Percentiles rank a stretch among this genome's conserved stretches.
These are phyloP conservation scores for Aspidoscelis tigris DNA, from an alignment of 2,113 vertebrate species.

Conservation along the genomic window DNA sequence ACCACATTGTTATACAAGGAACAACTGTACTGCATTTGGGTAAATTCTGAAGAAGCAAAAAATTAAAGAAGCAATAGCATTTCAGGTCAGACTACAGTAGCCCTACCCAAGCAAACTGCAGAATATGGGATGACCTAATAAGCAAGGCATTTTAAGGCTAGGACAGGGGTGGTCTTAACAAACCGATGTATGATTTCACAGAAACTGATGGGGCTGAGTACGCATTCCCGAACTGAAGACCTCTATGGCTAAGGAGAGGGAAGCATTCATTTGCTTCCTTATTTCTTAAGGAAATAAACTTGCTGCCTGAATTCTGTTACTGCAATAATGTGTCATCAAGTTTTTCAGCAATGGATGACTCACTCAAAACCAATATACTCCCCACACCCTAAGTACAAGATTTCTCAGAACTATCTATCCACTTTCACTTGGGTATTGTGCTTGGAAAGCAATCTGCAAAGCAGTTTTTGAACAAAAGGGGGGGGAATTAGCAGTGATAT, in stretches of 20 bases:
- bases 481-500: neutral
- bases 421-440: neutral
- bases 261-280: neutral
- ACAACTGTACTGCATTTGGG: too few species aligned
- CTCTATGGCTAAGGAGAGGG: neutral
- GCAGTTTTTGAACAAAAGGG: conserved; percentile 15
- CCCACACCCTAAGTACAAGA: conserved; percentile 12
- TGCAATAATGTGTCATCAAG: conserved; percentile 19
- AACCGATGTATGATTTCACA: conserved; percentile 4
- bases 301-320: conserved; percentile 21
- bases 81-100: neutral
- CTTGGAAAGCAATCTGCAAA: conserved; percentile 43
- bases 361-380: conserved; percentile 32
- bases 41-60: too few species aligned
- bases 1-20: too few species aligned
- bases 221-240: neutral
- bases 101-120: neutral
- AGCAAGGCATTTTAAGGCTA: neutral
- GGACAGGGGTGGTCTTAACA: neutral
- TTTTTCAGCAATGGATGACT: conserved; percentile 32
- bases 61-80: neutral
- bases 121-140: neutral
- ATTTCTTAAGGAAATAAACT: neutral
- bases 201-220: neutral
- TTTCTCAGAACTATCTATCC: conserved; percentile 35